Conservation (phyloP, 2,888 invertebrate genomes). For the Baronia brevicornis region DNA sequence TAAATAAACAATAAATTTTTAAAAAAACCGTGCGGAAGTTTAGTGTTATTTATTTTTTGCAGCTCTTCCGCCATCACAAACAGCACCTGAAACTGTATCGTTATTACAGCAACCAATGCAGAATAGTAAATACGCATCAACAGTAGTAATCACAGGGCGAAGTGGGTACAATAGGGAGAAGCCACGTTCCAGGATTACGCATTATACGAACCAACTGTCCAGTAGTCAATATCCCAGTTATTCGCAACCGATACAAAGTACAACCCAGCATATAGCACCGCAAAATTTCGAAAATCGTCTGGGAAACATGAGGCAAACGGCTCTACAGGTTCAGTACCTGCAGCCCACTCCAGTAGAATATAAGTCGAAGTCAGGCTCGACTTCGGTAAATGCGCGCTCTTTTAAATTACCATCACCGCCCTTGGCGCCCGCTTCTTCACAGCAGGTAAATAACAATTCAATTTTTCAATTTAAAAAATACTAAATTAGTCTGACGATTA, state of each 20-base stretch:
- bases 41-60: slow-evolving; percentile 12
- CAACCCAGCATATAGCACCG: slow-evolving; percentile 19
- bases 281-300: slow-evolving; percentile 23
- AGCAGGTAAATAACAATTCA: slow-evolving; percentile 37
- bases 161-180: slow-evolving; percentile 53
- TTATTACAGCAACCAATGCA: slow-evolving; percentile 60
- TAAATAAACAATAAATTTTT: too few relatives aligned
- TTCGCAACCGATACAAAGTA: slow-evolving; percentile 27
- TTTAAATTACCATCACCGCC: slow-evolving; percentile 71
- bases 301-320: slow-evolving; percentile 23
- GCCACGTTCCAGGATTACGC: slow-evolving; percentile 40
- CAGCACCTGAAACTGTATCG: slow-evolving; percentile 68
- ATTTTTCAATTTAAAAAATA: too few relatives aligned
- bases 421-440: slow-evolving; percentile 38
- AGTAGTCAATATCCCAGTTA: slow-evolving; percentile 44
- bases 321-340: slow-evolving; percentile 53
- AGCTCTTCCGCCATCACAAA: slow-evolving; percentile 63
- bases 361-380: slow-evolving; percentile 40
- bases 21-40: too few relatives aligned
- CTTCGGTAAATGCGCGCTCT: slow-evolving; percentile 33
- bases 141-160: slow-evolving; percentile 52
- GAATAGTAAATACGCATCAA: slow-evolving; percentile 51
- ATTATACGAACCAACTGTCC: slow-evolving; percentile 35
- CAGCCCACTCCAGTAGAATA: slow-evolving; percentile 45
- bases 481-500: too few relatives aligned